Evolutionary conservation across 2,113 vertebrate genomes (phyloP), one percentile per base, ranked within the genome.

Genomic region (Syngnathoides biaculeatus): DNA sequence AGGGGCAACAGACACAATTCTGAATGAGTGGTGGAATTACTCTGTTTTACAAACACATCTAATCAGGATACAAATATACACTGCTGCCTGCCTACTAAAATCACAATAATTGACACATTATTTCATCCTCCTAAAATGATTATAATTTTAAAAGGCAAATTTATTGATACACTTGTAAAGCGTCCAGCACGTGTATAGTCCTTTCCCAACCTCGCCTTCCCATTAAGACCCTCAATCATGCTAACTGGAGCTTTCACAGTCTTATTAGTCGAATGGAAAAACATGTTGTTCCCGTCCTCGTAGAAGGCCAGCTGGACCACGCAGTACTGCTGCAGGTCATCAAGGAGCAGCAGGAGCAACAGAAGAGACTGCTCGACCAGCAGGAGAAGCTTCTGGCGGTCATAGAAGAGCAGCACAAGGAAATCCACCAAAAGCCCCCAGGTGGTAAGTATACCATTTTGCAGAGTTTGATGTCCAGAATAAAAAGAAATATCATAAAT

Each of bases 361-460:
- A 98, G 35, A 98, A 98, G 90, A 94, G 96, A 64, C 91, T 99
- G 5, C 90, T 99, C 4, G 96, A 98, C 82, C 97, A 98, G 86
- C 97, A 99, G 87, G 97, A 95, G 55, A 98, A 97, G 73, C 91
- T 99, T 10, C 85, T 98, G 62, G 95, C 94, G 0, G 96, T 98
- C 14, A 97, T 99, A 0, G 91, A 98, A 65, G 96, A 98, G 77
- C 97, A 98, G 76, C 97, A 99, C 91, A 97, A 98, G 88, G 97
- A 99, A 88, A 98, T 98, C 67, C 96, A 95, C 86, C 96, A 96
- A 86, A 95, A 93, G 73, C 80, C 75, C 45, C 87, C 89, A 24
- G 85, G 75, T 24, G 85, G 87, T 88, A 68, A 0, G 79, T 79
- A 43, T 15, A 3, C 22, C 10, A 26, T 22, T 30, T 45, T 48